phyloP scores from a whole-genome alignment of 2,888 invertebrate genomes.

The Drosophila nigricruria region DNA sequence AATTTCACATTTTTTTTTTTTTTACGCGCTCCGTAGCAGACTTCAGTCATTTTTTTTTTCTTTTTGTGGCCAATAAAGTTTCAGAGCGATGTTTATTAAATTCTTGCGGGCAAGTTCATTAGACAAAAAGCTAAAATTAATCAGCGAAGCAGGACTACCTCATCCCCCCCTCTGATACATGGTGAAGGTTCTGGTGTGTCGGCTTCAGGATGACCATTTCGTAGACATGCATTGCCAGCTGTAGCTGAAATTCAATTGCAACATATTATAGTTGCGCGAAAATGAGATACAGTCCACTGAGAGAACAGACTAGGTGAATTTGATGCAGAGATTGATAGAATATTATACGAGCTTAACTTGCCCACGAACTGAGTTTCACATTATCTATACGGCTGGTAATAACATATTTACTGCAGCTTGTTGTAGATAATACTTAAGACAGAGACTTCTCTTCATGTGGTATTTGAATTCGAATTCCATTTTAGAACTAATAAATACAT shows the following conservation, averaged over 20 bases:
- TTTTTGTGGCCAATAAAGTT: conserved; percentile 66
- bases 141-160: conserved; percentile 37
- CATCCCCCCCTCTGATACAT: not conserved
- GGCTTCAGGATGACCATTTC: conserved; percentile 53
- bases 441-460: not conserved
- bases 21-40: conserved; percentile 43
- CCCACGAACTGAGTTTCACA: not conserved
- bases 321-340: not conserved
- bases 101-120: conserved; percentile 73
- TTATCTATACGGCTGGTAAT: not conserved
- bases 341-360: not conserved
- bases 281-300: not conserved
- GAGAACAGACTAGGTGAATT: not conserved
- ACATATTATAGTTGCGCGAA: conserved; percentile 22
- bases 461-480: not conserved
- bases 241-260: conserved; percentile 61
- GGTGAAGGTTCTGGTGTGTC: conserved; percentile 2
- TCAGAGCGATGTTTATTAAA: conserved; percentile 68
- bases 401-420: too few species aligned
- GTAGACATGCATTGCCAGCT: conserved; percentile 49
- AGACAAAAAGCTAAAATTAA: conserved; percentile 78
- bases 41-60: conserved; percentile 54
- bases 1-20: conserved; percentile 51
- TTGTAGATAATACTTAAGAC: not conserved
- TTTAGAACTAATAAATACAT: too few species aligned